Percentiles rank a stretch among this genome's conserved stretches.
phyloP scores from a whole-genome alignment of 37 sponge, comb jelly and placozoan genomes.

The Tethya wilhelma region DNA sequence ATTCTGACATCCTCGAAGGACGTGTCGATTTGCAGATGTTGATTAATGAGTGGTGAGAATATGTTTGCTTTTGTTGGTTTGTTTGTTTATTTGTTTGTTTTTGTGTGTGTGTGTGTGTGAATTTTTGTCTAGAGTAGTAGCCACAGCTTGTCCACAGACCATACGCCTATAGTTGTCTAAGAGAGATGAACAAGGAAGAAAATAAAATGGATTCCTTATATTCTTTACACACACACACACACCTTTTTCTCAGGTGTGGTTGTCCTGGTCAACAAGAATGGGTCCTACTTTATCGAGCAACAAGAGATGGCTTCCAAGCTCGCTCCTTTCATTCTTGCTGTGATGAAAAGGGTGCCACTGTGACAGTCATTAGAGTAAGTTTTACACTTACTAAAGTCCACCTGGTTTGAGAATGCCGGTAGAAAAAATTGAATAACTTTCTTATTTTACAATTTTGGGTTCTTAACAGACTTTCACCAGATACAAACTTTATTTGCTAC shows the following conservation, averaged over 20 bases:
- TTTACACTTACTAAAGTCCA: too few relatives aligned
- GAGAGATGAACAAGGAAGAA: too few relatives aligned
- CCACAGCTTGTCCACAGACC: too few relatives aligned
- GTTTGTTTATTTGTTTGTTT: background rate
- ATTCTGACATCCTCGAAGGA: conserved; percentile 34
- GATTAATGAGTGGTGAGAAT: conserved; percentile 55
- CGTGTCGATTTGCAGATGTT: conserved; percentile 37
- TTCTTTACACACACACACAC: too few relatives aligned
- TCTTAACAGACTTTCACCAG: too few relatives aligned
- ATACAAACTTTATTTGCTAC: too few relatives aligned
- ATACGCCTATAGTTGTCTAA: too few relatives aligned
- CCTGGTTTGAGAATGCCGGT: too few relatives aligned
- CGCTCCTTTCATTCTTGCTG: conserved; percentile 67
- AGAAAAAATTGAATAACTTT: too few relatives aligned
- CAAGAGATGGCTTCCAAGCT: conserved; percentile 77
- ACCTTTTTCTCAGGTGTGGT: conserved; percentile 81
- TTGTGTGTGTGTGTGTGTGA: background rate
- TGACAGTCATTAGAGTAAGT: conserved; percentile 60
- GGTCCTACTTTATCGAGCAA: conserved; percentile 70
- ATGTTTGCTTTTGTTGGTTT: too few relatives aligned
- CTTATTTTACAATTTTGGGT: too few relatives aligned
- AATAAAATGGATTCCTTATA: too few relatives aligned
- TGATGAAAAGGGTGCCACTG: conserved; percentile 73
- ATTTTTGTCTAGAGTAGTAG: background rate
- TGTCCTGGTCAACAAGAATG: conserved; percentile 54